These are phyloP conservation scores for Castor canadensis DNA, from an alignment of 2,113 vertebrate genomes.

Conservation along the genomic window DNA sequence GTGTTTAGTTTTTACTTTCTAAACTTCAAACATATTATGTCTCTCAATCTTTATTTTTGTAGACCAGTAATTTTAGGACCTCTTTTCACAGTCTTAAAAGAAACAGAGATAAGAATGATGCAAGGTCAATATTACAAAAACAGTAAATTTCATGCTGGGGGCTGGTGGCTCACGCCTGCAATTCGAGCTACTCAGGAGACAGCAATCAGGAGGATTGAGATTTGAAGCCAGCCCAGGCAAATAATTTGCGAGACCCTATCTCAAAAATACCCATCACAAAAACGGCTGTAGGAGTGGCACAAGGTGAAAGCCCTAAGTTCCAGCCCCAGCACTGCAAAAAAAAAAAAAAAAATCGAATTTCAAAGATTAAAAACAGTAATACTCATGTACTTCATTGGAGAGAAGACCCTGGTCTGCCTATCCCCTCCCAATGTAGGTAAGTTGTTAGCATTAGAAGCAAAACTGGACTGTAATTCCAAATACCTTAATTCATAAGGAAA, in stretches of 20 bases:
- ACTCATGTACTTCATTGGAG: neutral
- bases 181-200: too few relatives aligned
- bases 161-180: too few relatives aligned
- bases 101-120: neutral
- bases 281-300: too few relatives aligned
- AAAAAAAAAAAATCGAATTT: too few relatives aligned
- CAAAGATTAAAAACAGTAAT: neutral
- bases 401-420: neutral
- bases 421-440: neutral
- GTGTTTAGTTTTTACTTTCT: neutral
- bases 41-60: neutral
- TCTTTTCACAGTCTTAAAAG: slow-evolving; percentile 36
- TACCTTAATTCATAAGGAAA: neutral
- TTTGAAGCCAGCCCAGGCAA: too few relatives aligned
- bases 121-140: neutral
- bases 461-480: neutral
- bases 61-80: slow-evolving; percentile 5
- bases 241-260: too few relatives aligned
- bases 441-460: neutral
- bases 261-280: too few relatives aligned
- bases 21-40: neutral
- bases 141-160: neutral
- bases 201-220: too few relatives aligned
- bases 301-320: too few relatives aligned
- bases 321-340: too few relatives aligned